Percentiles rank a stretch among this genome's conserved stretches.
phyloP scores from a whole-genome alignment of 2,888 invertebrate species.

The Harpalus rufipes region DNA sequence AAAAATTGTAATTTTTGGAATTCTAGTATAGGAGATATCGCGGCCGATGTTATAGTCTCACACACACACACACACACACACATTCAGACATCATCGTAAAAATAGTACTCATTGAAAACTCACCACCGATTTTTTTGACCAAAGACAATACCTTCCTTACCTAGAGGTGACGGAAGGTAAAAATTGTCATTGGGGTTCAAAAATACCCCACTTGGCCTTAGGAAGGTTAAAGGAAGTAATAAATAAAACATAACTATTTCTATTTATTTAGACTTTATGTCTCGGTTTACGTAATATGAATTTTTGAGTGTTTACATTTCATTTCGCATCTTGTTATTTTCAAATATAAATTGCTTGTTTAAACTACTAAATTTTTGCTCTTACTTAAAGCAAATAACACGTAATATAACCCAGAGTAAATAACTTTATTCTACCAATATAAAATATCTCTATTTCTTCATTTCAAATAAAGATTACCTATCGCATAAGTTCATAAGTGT shows the following conservation, averaged over 20 bases:
- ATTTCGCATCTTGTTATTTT: constrained; percentile 6
- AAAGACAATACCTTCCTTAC: too few species aligned
- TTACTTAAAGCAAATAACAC: constrained; percentile 27
- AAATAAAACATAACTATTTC: background rate
- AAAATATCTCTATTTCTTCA: constrained; percentile 38
- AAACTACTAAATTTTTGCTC: constrained; percentile 10
- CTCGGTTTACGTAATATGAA: background rate
- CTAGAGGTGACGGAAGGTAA: too few species aligned
- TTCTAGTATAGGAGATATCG: too few species aligned
- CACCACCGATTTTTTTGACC: too few species aligned
- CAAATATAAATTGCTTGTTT: constrained; percentile 18
- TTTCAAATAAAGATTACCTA: constrained; percentile 8
- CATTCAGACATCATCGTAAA: too few species aligned
- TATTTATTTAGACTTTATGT: background rate
- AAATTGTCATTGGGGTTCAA: too few species aligned
- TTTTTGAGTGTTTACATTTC: background rate
- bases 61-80: too few species aligned
- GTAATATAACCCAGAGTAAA: background rate
- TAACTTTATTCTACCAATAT: constrained; percentile 10
- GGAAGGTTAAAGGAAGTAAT: too few species aligned
- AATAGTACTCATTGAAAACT: too few species aligned
- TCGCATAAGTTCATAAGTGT: background rate
- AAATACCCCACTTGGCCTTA: too few species aligned
- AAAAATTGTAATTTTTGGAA: too few species aligned
- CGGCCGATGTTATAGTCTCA: too few species aligned